Conservation (phyloP, 2,888 invertebrate species). For the Drosophila flavopinicola region DNA sequence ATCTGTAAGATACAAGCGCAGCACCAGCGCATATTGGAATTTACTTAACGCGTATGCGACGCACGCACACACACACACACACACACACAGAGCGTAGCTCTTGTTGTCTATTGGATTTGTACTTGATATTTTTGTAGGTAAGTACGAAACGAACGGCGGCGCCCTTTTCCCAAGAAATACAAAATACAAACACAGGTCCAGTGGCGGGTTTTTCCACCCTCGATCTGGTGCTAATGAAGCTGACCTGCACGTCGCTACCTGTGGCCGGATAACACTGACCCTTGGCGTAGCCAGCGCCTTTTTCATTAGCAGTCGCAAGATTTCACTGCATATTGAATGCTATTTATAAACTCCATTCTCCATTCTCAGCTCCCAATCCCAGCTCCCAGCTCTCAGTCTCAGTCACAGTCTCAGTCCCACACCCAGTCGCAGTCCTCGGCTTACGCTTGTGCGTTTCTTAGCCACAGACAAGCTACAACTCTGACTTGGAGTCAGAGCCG, state of each 20-base stretch:
- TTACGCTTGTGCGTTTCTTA: constrained; percentile 53
- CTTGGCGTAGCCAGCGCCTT: not conserved
- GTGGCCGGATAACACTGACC: constrained; percentile 34
- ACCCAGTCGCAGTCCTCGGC: constrained; percentile 13
- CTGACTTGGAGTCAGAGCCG: constrained; percentile 42
- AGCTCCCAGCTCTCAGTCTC: constrained; percentile 3
- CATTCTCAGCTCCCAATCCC: constrained; percentile 19
- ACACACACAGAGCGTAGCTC: constrained; percentile 11
- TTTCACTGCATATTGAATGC: constrained; percentile 72
- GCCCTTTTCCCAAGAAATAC: constrained; percentile 49
- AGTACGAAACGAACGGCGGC: constrained; percentile 35
- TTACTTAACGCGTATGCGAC: constrained; percentile 70
- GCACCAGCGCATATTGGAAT: constrained; percentile 74
- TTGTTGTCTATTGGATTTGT: constrained; percentile 64
- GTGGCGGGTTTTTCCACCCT: constrained; percentile 59
- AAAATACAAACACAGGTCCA: constrained; percentile 31
- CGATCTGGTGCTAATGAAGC: constrained; percentile 54
- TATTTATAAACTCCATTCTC: constrained; percentile 63
- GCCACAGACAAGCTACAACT: constrained; percentile 40
- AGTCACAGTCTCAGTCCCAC: constrained; percentile 19
- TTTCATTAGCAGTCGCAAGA: constrained; percentile 19
- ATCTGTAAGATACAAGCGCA: constrained; percentile 73
- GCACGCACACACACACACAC: constrained; percentile 42
- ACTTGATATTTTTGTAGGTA: constrained; percentile 43
- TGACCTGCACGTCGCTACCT: constrained; percentile 67